Evolutionary conservation across 2,888 invertebrate genomes (phyloP), one percentile per base, ranked within the genome.

Genomic region (Campoplex capitator): DNA sequence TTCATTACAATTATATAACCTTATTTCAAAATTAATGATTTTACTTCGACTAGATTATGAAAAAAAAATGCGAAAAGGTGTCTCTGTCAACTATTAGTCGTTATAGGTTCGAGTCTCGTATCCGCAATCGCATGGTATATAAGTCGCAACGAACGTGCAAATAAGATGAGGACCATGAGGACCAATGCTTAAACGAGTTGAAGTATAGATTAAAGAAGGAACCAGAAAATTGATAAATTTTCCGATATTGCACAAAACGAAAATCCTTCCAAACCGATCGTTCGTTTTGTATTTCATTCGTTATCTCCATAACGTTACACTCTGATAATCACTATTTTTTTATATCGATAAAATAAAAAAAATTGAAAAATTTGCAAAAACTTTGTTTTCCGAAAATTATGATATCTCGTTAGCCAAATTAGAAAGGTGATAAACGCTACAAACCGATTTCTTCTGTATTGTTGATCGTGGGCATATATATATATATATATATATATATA

Each of bases 91-190:
- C 16, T 62, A 32, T 62, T 62, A 62, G 62, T 62, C 16, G 32
- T 71, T 70, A 23, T 23, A 77, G 56, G 56, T 45, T n/a, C 11
- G 51, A 80, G 23, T 35, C 65, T 32, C 45, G 51, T 77, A 35
- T 54, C 67, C 67, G 58, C 65, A 54, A 78, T 23, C 35, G 67
- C 38, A 65, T 48, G 48, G 71, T 38, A 38, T 38, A 6, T 38
- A 38, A 6, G 28, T 75, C 54, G 54, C 23, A 23, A 23, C 23
- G 38, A 62, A 76, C 28, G 58, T 28, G 51, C 77, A 73, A 67
- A 23, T 23, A 23, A 65, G 81, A 77, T 54, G 83, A 86, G 83
- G 77, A 76, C 65, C 77, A 76, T 68, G 83, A 86, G 86, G 86
- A 86, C 86, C 86, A 86, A 86, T 54, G 68, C 48, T 68, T 54